phyloP scores from a whole-genome alignment of 37 sponge, comb jelly and placozoan species.

The Spongia lamella region DNA sequence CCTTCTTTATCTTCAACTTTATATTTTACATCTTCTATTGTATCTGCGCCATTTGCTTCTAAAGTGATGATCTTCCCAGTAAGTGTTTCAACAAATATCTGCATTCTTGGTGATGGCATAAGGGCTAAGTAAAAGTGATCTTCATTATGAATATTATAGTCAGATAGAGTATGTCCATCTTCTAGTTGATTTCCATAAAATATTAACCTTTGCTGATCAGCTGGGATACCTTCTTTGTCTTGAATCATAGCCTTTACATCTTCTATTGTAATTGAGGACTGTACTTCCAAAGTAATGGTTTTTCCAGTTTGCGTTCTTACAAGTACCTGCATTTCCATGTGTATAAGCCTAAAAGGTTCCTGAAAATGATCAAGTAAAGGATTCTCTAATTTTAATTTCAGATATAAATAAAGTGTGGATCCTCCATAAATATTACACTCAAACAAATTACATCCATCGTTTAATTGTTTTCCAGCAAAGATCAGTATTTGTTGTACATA shows the following conservation, averaged over 20 bases:
- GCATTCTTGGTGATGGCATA: conserved; percentile 59
- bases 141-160: conserved; percentile 78
- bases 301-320: conserved; percentile 64
- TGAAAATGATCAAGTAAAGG: too few species aligned
- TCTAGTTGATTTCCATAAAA: conserved; percentile 64
- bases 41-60: conserved; percentile 23
- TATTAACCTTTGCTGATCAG: conserved; percentile 57
- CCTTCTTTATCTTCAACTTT: too few species aligned
- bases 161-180: conserved; percentile 61
- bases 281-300: conserved; percentile 50
- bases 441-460: too few species aligned
- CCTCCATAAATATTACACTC: too few species aligned
- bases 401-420: too few species aligned
- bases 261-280: too few species aligned
- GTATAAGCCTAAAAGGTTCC: too few species aligned
- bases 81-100: conserved; percentile 16
- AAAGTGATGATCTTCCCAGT: conserved; percentile 8
- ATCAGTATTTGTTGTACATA: too few species aligned
- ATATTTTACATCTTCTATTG: too few species aligned
- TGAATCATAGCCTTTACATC: conserved; percentile 68
- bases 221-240: conserved; percentile 77
- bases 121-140: conserved; percentile 79
- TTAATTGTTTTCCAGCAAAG: too few species aligned
- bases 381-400: too few species aligned
- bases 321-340: too few species aligned